phyloP scores from a whole-genome alignment of 2,888 invertebrate species.

The Drosophila cognata region DNA sequence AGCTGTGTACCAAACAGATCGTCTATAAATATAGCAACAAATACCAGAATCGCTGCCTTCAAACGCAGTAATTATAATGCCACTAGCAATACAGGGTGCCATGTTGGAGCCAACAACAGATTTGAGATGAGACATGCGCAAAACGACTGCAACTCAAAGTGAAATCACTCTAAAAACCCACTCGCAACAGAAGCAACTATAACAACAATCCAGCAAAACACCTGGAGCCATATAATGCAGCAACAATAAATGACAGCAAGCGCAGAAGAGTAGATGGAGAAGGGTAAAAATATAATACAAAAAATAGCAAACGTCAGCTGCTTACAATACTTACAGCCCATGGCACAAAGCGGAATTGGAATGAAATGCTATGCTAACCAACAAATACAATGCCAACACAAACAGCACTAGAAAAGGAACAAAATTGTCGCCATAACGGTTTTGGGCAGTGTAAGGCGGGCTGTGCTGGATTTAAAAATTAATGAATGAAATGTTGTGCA shows the following conservation, averaged over 20 bases:
- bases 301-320: constrained; percentile 64
- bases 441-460: constrained; percentile 58
- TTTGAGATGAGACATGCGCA: constrained; percentile 58
- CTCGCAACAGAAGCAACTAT: constrained; percentile 6
- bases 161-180: constrained; percentile 47
- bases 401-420: constrained; percentile 12
- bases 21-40: constrained; percentile 1
- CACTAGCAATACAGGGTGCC: constrained; percentile 49
- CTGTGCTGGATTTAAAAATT: constrained; percentile 59
- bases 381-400: constrained; percentile 3
- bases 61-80: constrained; percentile 10
- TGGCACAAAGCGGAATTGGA: constrained; percentile 49
- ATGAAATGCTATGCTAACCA: constrained; percentile 40
- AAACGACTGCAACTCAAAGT: constrained; percentile 3
- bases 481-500: constrained; percentile 66
- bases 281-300: background rate
- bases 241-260: constrained; percentile 25
- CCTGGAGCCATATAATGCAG: constrained; percentile 53
- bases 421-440: constrained; percentile 43
- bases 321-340: constrained; percentile 42
- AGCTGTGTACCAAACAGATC: background rate
- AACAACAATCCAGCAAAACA: constrained; percentile 49
- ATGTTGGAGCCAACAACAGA: background rate
- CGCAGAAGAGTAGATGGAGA: constrained; percentile 12
- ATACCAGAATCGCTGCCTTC: background rate